Percentiles rank a stretch among this genome's conserved stretches.
phyloP scores from a whole-genome alignment of 2,113 vertebrate genomes.

The Bungarus multicinctus region DNA sequence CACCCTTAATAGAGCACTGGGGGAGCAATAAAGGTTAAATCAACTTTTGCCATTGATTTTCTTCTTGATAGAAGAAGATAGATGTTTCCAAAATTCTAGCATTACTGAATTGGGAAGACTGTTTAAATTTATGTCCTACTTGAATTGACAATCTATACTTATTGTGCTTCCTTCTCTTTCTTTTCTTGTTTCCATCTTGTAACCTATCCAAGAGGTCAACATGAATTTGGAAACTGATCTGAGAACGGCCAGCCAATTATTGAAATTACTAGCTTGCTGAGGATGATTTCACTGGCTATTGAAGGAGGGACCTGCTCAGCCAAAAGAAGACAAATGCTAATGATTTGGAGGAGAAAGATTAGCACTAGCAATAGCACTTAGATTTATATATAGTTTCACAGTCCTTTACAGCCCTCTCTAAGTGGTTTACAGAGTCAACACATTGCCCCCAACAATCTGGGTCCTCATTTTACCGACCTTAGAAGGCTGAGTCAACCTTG shows the following conservation, averaged over 20 bases:
- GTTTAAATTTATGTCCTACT: neutral
- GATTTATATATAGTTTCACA: too few relatives aligned
- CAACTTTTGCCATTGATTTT: neutral
- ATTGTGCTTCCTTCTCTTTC: neutral
- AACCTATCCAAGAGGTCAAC: neutral
- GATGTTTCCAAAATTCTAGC: neutral
- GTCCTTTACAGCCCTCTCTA: too few relatives aligned
- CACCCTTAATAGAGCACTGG: neutral
- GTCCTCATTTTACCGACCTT: too few relatives aligned
- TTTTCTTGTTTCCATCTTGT: neutral
- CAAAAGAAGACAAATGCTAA: slow-evolving; percentile 37
- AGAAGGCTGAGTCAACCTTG: too few relatives aligned
- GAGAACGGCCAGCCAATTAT: slow-evolving; percentile 41
- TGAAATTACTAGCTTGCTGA: slow-evolving; percentile 25
- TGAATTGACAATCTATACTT: neutral
- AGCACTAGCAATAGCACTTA: too few relatives aligned
- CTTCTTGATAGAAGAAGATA: neutral
- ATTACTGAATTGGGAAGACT: neutral
- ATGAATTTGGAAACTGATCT: slow-evolving; percentile 4
- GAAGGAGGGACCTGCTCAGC: neutral
- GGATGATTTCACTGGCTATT: neutral
- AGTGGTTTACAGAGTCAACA: too few relatives aligned
- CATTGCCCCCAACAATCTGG: too few relatives aligned
- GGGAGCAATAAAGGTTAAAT: neutral
- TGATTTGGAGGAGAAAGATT: neutral